phyloP scores from a whole-genome alignment of 2,888 invertebrate genomes.

The Temnothorax unifasciatus region DNA sequence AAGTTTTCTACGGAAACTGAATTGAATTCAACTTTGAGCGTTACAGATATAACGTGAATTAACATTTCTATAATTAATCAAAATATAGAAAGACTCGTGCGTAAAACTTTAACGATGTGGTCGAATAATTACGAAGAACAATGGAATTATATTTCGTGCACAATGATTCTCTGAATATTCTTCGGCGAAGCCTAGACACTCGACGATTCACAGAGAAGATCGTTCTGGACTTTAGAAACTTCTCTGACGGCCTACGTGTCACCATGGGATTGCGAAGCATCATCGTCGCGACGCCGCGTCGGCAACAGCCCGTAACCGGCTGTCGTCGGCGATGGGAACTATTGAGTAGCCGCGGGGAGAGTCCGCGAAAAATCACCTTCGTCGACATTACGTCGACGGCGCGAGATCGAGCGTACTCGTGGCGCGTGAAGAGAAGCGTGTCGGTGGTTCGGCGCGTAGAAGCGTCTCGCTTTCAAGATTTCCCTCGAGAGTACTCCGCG shows the following conservation, averaged over 20 bases:
- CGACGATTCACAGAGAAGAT: not conserved
- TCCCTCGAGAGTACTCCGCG: constrained; percentile 39
- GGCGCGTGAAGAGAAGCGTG: constrained; percentile 41
- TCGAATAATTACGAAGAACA: not conserved
- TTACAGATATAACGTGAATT: not conserved
- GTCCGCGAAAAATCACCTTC: constrained; percentile 43
- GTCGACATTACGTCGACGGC: constrained; percentile 33
- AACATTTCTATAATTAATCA: not conserved
- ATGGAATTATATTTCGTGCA: not conserved
- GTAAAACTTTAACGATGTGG: not conserved
- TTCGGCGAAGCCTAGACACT: not conserved
- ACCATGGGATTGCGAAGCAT: constrained; percentile 36
- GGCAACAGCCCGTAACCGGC: constrained; percentile 31
- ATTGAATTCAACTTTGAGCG: not conserved
- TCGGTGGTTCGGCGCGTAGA: constrained; percentile 37
- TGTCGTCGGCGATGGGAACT: constrained; percentile 40
- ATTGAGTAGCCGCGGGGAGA: constrained; percentile 50
- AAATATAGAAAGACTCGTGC: not conserved
- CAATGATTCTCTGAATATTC: not conserved
- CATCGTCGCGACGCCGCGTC: constrained; percentile 36
- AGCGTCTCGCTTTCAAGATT: constrained; percentile 54
- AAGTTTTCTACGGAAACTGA: not conserved
- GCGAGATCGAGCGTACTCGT: constrained; percentile 50
- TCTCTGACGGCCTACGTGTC: constrained; percentile 18
- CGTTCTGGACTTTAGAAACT: constrained; percentile 18